These are phyloP conservation scores for Cetonia aurata DNA, from an alignment of 2,888 invertebrate species.

Conservation along the genomic window DNA sequence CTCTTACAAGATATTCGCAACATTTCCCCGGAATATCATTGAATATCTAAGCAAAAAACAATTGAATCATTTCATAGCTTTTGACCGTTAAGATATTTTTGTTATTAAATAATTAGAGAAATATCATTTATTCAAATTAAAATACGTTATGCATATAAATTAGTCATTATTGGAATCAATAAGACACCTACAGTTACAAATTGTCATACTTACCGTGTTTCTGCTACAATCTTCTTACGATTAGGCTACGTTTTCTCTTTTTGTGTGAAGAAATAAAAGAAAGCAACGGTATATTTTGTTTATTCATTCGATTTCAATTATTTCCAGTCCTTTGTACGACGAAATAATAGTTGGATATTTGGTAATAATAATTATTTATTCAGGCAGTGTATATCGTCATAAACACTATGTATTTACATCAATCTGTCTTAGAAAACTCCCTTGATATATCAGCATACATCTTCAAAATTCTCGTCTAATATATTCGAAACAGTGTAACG, in stretches of 20 bases:
- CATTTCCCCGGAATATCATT: too few species aligned
- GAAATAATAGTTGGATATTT: conserved; percentile 48
- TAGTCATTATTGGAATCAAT: too few species aligned
- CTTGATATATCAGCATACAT: conserved; percentile 58
- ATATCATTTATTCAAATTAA: too few species aligned
- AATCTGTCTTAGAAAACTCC: conserved; percentile 61
- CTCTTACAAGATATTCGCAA: too few species aligned
- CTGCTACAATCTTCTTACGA: neutral
- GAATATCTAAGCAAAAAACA: too few species aligned
- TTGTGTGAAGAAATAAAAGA: conserved; percentile 16
- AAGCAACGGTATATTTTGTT: conserved; percentile 30
- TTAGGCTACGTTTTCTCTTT: neutral
- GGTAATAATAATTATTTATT: conserved; percentile 66
- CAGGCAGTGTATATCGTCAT: conserved; percentile 68
- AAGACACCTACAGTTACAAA: neutral
- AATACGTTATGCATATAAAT: too few species aligned
- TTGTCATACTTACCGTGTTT: neutral
- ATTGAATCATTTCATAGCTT: too few species aligned
- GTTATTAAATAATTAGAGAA: too few species aligned
- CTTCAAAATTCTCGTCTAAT: conserved; percentile 36
- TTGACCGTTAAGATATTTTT: too few species aligned
- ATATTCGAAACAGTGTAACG: neutral
- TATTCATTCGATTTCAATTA: conserved; percentile 36
- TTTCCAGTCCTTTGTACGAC: conserved; percentile 31
- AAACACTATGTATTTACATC: conserved; percentile 67